Percentiles rank a stretch among this genome's conserved stretches.
phyloP scores from a whole-genome alignment of 1,140 invertebrate genomes.

The Ectropis grisescens region DNA sequence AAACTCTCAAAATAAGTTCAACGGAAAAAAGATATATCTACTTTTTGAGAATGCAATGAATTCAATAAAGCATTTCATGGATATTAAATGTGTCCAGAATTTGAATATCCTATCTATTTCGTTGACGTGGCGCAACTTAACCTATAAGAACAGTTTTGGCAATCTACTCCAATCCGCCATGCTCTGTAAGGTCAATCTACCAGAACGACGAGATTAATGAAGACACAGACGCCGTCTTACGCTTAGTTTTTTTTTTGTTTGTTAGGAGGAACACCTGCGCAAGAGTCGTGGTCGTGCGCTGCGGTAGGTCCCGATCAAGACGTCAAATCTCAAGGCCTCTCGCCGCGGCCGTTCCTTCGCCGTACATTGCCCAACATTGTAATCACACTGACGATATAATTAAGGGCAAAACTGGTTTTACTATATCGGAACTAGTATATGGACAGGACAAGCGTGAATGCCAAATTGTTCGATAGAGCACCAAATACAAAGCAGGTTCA shows the following conservation, averaged over 20 bases:
- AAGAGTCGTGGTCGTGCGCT: slow-evolving; percentile 35
- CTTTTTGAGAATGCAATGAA: too few relatives aligned
- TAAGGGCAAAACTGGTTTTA: slow-evolving; percentile 18
- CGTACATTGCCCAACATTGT: slow-evolving; percentile 38
- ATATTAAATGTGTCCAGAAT: too few relatives aligned
- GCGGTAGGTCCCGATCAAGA: slow-evolving; percentile 67
- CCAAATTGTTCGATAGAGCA: too few relatives aligned
- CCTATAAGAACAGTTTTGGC: too few relatives aligned
- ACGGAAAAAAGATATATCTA: too few relatives aligned
- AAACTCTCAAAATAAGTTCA: too few relatives aligned
- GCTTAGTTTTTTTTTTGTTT: slow-evolving; percentile 47
- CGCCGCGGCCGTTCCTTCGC: slow-evolving; percentile 33
- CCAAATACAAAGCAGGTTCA: too few relatives aligned
- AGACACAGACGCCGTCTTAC: slow-evolving; percentile 50
- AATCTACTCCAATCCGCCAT: slow-evolving; percentile 3
- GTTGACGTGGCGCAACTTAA: too few relatives aligned
- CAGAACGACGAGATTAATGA: slow-evolving; percentile 35
- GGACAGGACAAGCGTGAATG: too few relatives aligned
- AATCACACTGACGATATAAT: slow-evolving; percentile 23
- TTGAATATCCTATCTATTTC: too few relatives aligned
- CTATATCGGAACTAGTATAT: too few relatives aligned
- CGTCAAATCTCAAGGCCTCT: slow-evolving; percentile 64
- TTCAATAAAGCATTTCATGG: too few relatives aligned
- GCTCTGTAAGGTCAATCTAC: slow-evolving; percentile 40
- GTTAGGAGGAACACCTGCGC: slow-evolving; percentile 51